Percentiles rank a stretch among this genome's conserved stretches.
These are phyloP conservation scores for Ophraella communa DNA, from an alignment of 2,888 invertebrate species.

Conservation along the genomic window DNA sequence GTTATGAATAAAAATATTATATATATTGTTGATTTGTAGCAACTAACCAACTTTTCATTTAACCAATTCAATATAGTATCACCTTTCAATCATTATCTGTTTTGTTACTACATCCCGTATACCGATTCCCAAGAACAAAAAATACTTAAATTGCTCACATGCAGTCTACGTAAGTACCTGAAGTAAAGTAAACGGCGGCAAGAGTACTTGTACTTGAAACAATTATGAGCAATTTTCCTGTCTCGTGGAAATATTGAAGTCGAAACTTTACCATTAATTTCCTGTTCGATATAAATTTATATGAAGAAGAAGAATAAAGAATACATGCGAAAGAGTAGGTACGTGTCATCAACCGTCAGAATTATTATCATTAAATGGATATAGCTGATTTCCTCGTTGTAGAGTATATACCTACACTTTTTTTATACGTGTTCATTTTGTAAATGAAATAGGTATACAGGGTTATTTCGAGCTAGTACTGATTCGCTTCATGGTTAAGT, in stretches of 20 bases:
- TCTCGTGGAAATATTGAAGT: background rate
- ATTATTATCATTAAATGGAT: background rate
- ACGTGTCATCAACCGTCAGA: background rate
- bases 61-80: too few relatives aligned
- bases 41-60: too few relatives aligned
- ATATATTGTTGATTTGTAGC: too few relatives aligned
- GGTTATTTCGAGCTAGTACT: too few relatives aligned
- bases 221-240: conserved; percentile 3
- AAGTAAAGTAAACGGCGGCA: background rate
- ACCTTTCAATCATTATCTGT: too few relatives aligned
- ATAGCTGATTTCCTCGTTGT: background rate
- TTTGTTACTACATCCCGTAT: background rate
- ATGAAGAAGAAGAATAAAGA: background rate
- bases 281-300: background rate
- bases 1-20: too few relatives aligned
- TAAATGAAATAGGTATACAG: too few relatives aligned
- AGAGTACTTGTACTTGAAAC: background rate
- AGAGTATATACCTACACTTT: background rate
- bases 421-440: background rate
- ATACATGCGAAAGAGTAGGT: background rate
- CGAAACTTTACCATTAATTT: background rate
- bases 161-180: background rate
- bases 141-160: background rate
- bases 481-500: too few relatives aligned
- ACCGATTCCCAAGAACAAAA: background rate